Percentiles rank a stretch among this genome's conserved stretches.
phyloP scores from a whole-genome alignment of 2,797 vertebrate species.

The Cyprinodon diabolis region DNA sequence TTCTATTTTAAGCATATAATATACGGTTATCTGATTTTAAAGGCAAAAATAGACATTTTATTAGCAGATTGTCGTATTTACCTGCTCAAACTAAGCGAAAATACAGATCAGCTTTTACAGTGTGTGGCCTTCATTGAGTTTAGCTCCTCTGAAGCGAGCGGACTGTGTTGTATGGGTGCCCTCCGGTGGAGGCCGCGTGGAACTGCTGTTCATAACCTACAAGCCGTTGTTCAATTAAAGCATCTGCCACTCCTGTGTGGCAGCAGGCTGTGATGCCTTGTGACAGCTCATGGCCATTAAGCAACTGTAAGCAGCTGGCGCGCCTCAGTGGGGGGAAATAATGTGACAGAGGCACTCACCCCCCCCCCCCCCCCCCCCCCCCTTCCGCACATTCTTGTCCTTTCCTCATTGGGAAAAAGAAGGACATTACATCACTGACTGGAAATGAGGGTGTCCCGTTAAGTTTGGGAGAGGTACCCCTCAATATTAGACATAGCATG shows the following conservation, averaged over 20 bases:
- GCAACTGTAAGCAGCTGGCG: conserved; percentile 85
- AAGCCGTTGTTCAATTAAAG: conserved; percentile 81
- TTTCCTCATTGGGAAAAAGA: conserved; percentile 75
- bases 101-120: conserved; percentile 35
- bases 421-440: conserved; percentile 74
- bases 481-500: conserved; percentile 61
- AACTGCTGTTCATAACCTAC: conserved; percentile 77
- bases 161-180: conserved; percentile 74
- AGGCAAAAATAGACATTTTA: too few relatives aligned
- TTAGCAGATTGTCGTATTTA: too few relatives aligned
- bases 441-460: conserved; percentile 50
- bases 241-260: conserved; percentile 78
- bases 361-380: conserved; percentile 71
- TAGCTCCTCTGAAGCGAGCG: conserved; percentile 29
- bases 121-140: not conserved
- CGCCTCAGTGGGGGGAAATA: conserved; percentile 77
- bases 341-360: conserved; percentile 77
- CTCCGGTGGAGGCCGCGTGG: conserved; percentile 75
- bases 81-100: too few relatives aligned
- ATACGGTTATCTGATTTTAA: too few relatives aligned
- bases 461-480: conserved; percentile 42
- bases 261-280: conserved; percentile 78
- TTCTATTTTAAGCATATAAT: too few relatives aligned
- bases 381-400: conserved; percentile 71
- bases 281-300: conserved; percentile 85